These are phyloP conservation scores for Xanthia togata DNA, from an alignment of 2,888 invertebrate species.

Conservation along the genomic window DNA sequence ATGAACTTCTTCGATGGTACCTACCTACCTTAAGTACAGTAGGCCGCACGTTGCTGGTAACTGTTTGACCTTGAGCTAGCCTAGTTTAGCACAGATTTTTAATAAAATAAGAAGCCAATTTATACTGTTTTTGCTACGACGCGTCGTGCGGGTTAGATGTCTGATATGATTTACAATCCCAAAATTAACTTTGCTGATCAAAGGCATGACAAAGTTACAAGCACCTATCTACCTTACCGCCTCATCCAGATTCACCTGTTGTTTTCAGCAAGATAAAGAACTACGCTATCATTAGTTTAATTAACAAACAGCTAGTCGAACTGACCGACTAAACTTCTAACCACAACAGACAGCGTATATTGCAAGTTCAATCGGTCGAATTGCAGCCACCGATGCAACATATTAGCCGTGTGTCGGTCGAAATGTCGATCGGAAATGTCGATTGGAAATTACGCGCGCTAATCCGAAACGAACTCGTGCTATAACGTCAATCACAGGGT, in stretches of 20 bases:
- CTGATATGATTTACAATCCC: too few species aligned
- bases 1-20: too few species aligned
- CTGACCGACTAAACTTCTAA: neutral
- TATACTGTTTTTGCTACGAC: too few species aligned
- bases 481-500: slow-evolving; percentile 22
- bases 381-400: neutral
- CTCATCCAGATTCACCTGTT: neutral
- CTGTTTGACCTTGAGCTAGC: too few species aligned
- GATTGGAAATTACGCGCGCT: slow-evolving; percentile 14
- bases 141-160: too few species aligned
- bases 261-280: neutral
- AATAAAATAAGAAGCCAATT: too few species aligned
- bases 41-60: too few species aligned
- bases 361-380: slow-evolving; percentile 17
- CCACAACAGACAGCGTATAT: slow-evolving; percentile 7
- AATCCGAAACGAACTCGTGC: neutral
- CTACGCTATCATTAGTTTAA: neutral
- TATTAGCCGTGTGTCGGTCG: slow-evolving; percentile 25
- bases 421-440: slow-evolving; percentile 8
- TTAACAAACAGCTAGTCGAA: neutral
- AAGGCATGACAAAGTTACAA: too few species aligned
- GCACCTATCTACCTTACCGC: too few species aligned
- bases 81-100: too few species aligned
- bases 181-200: too few species aligned
- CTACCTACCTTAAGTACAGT: too few species aligned